Evolutionary conservation across 2,113 vertebrate species (phyloP).

Genomic region (Bubo bubo): DNA sequence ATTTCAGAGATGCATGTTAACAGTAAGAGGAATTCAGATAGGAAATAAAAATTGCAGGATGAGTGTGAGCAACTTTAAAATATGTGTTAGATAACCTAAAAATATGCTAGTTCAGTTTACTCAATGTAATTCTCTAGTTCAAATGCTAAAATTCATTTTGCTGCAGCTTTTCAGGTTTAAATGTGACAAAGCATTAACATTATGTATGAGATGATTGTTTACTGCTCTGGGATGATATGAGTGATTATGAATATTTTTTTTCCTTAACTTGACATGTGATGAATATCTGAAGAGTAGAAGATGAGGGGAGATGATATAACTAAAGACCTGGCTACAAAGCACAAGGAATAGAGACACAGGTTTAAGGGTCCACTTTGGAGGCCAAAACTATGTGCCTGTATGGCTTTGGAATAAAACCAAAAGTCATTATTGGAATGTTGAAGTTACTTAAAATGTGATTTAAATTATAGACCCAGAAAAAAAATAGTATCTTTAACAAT

Average conservation of each 20-base stretch:
- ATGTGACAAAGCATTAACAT: background rate
- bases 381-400: background rate
- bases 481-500: background rate
- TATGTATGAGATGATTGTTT: background rate
- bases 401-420: background rate
- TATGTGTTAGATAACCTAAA: background rate
- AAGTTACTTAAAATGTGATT: background rate
- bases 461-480: background rate
- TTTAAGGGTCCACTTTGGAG: background rate
- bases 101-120: background rate
- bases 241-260: background rate
- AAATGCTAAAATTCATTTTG: background rate
- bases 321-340: background rate
- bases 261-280: background rate
- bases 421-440: background rate
- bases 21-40: background rate
- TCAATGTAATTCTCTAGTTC: background rate
- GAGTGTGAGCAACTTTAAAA: background rate
- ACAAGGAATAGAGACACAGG: background rate
- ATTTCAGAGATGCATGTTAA: background rate
- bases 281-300: background rate
- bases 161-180: background rate
- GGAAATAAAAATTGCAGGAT: slow-evolving; percentile 1
- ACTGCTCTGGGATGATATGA: background rate
- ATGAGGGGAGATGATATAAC: background rate